Base-by-base conservation (phyloP, 2,113 vertebrate genomes). In the Pimephales promelas region DNA sequence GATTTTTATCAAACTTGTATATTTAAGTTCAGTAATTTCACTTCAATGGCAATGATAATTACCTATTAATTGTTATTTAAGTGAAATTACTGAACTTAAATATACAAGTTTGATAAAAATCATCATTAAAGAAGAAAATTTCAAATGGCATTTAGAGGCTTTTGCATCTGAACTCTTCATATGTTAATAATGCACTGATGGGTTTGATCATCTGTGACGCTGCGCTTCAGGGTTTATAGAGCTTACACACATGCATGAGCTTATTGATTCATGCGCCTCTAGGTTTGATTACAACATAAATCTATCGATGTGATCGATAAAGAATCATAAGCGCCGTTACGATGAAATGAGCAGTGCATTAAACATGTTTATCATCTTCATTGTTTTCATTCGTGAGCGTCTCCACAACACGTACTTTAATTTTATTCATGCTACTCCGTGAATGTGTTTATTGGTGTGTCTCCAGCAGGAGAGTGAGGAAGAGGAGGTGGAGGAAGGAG, bases 401-500 rank as follows among this genome's bases (percentile, higher is more conserved):
- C 24, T 66, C 45, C 6, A 18, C 9, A 18, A 36, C 22, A 40
- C 34, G 22, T 20, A 22, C 24, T 26, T 71, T 54, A 3, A 13
- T 24, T 47, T n/a, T 47, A 47, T 24, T 45, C 24, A 34, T 3
- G 28, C 62, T 34, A 1, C 64, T 76, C 49, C 24, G 20, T 72
- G 8, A 47, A 52, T 81, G 45, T 73, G 18, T 47, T 61, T 40
- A 40, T 0, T 90, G 87, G 88, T 90, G 72, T 92, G 66, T 0
- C 90, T 95, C 89, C 92, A 92, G 24, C 24, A 89, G 52, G 86
- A 88, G 68, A 92, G 91, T 0, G 95, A 95, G 78, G 92, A 92
- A 70, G 92, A 94, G 82, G 94, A 93, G 26, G 86, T 86, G 13
- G 91, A 94, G 24, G 96, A 97, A 64, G 95, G 95, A 61, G 91